phyloP scores from a whole-genome alignment of 2,113 vertebrate genomes.

The Pseudolaguvia tuberculata region DNA sequence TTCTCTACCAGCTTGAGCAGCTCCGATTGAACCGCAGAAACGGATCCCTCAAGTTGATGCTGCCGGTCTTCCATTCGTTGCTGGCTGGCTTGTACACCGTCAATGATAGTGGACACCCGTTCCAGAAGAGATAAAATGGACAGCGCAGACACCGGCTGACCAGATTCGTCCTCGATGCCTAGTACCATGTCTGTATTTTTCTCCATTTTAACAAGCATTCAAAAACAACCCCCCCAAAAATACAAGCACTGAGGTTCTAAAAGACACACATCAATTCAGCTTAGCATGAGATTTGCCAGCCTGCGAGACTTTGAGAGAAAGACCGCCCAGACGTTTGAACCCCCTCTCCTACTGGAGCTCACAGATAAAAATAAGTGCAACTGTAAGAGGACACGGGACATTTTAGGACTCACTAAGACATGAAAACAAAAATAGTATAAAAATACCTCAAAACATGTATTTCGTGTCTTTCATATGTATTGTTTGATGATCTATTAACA shows the following conservation, averaged over 20 bases:
- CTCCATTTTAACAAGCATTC: slow-evolving; percentile 54
- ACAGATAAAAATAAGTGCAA: slow-evolving; percentile 75
- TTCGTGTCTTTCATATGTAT: slow-evolving; percentile 30
- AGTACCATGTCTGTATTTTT: slow-evolving; percentile 74
- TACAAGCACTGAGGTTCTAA: not conserved
- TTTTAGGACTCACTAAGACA: slow-evolving; percentile 68
- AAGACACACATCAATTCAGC: slow-evolving; percentile 14
- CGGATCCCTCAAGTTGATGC: slow-evolving; percentile 80
- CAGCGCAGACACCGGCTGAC: slow-evolving; percentile 79
- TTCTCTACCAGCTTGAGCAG: slow-evolving; percentile 85
- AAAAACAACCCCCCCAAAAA: not conserved
- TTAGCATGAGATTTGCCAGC: not conserved
- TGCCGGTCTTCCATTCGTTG: slow-evolving; percentile 92
- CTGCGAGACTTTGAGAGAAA: not conserved
- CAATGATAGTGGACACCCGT: slow-evolving; percentile 89
- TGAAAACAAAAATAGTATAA: slow-evolving; percentile 40
- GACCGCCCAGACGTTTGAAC: slow-evolving; percentile 31
- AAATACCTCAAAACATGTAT: not conserved
- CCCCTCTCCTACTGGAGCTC: slow-evolving; percentile 37
- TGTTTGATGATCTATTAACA: slow-evolving; percentile 27
- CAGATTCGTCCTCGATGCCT: slow-evolving; percentile 79
- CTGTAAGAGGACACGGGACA: slow-evolving; percentile 83
- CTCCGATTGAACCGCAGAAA: slow-evolving; percentile 87
- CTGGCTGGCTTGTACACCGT: slow-evolving; percentile 88
- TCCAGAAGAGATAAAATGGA: slow-evolving; percentile 91